A percentile compares a stretch with the other conserved stretches of the same genome.
phyloP scores from a whole-genome alignment of 2,113 vertebrate species.

The Sigmodon hispidus region DNA sequence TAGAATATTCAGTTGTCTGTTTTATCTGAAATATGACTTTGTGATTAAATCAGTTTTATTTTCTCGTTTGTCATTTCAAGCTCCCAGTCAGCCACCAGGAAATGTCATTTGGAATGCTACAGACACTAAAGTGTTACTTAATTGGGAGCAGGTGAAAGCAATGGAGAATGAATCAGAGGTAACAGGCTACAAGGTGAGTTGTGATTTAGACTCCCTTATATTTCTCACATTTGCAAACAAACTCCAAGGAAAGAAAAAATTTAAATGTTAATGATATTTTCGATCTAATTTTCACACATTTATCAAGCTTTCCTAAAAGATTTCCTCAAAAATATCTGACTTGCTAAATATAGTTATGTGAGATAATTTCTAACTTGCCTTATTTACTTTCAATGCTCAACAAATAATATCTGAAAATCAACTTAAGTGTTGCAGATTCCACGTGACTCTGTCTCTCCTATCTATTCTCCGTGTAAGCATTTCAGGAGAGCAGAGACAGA shows the following conservation, averaged over 20 bases:
- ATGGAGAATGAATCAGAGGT: constrained; percentile 95
- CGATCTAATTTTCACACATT: background rate
- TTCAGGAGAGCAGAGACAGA: background rate
- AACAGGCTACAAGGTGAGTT: constrained; percentile 93
- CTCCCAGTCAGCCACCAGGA: constrained; percentile 93
- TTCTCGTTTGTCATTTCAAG: constrained; percentile 83
- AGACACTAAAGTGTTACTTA: constrained; percentile 91
- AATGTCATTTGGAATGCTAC: constrained; percentile 95
- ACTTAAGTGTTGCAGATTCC: background rate
- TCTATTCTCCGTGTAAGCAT: background rate
- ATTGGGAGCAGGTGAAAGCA: constrained; percentile 95
- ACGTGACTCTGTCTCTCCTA: background rate
- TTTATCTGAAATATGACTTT: constrained; percentile 58
- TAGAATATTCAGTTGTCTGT: constrained; percentile 50
- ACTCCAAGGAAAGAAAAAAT: background rate
- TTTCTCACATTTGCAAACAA: background rate
- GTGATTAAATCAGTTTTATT: constrained; percentile 39
- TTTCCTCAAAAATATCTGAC: background rate
- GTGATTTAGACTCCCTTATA: background rate
- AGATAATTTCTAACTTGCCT: background rate
- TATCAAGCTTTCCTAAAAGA: background rate
- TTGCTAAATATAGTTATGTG: background rate
- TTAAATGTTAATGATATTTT: background rate
- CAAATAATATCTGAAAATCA: background rate
- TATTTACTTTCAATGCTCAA: background rate